Base-by-base conservation (phyloP, 1,140 invertebrate genomes). In the Drosophila takahashii region DNA sequence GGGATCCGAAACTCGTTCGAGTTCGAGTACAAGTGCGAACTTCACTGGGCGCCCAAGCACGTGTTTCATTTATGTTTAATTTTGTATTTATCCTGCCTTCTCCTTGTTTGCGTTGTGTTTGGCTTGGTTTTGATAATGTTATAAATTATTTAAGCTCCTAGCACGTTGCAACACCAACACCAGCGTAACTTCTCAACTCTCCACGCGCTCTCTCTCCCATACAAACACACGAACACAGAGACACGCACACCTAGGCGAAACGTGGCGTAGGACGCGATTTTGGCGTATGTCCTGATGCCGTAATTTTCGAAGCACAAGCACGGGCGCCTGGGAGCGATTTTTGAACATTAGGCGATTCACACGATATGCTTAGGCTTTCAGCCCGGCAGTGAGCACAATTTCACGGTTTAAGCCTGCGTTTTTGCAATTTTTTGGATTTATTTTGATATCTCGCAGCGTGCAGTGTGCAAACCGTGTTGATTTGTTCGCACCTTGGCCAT, bases 401-500 rank as follows among this genome's bases (percentile, higher is more conserved):
- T 70, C 34, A 22, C 47, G 50, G 37, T 67, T 59, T 72, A 59
- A 47, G 58, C 57, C 26, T 13, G n/a, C 39, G 27, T 57, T 90
- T 84, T 80, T 37, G 16, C 62, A 84, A 90, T 89, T 78, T 78
- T 84, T 71, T 27, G 32, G 58, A 89, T 67, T 89, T 90, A 80
- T 84, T 89, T 90, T 84, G 61, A 84, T 74, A 73, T 50, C 85
- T 84, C 77, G 62, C 69, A 71, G 76, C 80, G 75, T 89, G 76
- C 75, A 83, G 84, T 83, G 80, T 84, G 85, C 67, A 74, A 90
- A 80, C 84, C 80, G 84, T 87, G 84, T 89, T 89, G 84, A 89
- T 89, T 89, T 89, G 85, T 85, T 89, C 84, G 84, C 84, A 89
- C 84, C 84, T 89, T 75, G 53, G 66, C 80, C 67, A 89, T 89